Percentiles rank a stretch among this genome's conserved stretches.
These are phyloP conservation scores for Rhinophrynus dorsalis DNA, from an alignment of 2,797 vertebrate genomes.

Conservation along the genomic window DNA sequence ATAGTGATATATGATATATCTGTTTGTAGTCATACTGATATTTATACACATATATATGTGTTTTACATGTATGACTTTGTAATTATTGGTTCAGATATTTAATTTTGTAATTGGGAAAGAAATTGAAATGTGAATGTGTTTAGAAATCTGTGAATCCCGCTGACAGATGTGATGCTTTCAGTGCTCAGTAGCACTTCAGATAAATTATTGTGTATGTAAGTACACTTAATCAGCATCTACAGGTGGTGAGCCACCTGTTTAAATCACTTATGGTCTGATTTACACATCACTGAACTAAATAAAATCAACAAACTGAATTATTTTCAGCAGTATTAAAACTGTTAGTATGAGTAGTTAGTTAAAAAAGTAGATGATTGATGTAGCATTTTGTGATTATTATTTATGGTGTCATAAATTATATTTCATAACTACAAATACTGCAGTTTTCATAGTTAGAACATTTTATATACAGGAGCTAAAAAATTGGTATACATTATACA, in stretches of 20 bases:
- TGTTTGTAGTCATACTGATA: conserved; percentile 10
- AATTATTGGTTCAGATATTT: conserved; percentile 34
- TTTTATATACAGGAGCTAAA: too few species aligned
- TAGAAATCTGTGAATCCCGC: conserved; percentile 26
- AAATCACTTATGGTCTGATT: conserved; percentile 65
- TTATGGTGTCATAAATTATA: too few species aligned
- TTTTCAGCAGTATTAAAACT: too few species aligned
- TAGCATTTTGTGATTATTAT: too few species aligned
- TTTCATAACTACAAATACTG: too few species aligned
- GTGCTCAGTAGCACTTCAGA: conserved; percentile 58
- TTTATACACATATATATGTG: background rate
- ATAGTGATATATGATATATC: conserved; percentile 28
- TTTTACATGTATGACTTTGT: background rate
- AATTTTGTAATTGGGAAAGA: conserved; percentile 32
- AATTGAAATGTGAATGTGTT: conserved; percentile 41
- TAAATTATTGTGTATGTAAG: conserved; percentile 63
- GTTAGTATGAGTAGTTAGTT: too few species aligned
- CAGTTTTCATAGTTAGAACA: too few species aligned
- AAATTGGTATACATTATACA: too few species aligned
- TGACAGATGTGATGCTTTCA: conserved; percentile 63
- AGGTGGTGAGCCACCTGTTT: conserved; percentile 66
- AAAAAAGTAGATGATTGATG: too few species aligned
- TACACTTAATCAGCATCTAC: conserved; percentile 66
- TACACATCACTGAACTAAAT: conserved; percentile 60
- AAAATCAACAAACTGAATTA: conserved; percentile 19